These are phyloP conservation scores for Trisateles emortualis DNA, from an alignment of 2,888 invertebrate species.

Conservation along the genomic window DNA sequence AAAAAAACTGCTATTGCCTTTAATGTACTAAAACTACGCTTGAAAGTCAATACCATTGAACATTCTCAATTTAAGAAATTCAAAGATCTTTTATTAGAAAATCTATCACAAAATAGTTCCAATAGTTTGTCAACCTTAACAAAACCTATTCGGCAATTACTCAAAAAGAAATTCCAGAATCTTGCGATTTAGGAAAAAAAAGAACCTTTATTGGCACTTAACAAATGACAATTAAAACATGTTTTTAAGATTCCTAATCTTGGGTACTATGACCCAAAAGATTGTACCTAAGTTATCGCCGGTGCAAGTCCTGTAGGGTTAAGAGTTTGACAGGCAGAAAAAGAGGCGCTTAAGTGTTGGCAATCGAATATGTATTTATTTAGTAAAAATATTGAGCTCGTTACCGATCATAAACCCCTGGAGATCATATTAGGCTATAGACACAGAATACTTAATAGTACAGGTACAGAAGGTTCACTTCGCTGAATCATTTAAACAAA, in stretches of 20 bases:
- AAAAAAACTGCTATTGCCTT: too few species aligned
- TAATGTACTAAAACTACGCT: too few species aligned
- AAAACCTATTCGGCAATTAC: background rate
- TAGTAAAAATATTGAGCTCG: conserved; percentile 23
- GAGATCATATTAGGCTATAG: conserved; percentile 31
- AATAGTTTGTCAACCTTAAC: background rate
- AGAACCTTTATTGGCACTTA: background rate
- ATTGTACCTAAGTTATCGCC: conserved; percentile 25
- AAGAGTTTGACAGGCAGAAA: conserved; percentile 27
- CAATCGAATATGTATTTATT: conserved; percentile 18
- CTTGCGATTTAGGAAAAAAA: background rate
- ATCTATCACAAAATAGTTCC: background rate
- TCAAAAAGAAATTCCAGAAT: background rate
- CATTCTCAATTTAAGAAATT: conserved; percentile 6
- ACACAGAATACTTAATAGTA: too few species aligned
- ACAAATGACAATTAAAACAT: background rate
- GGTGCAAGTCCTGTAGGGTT: conserved; percentile 46
- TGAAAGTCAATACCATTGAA: too few species aligned
- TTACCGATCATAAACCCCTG: conserved; percentile 35
- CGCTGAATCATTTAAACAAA: too few species aligned
- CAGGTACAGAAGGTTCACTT: too few species aligned
- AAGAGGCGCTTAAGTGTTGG: conserved; percentile 26
- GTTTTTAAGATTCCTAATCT: background rate
- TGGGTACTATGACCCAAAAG: background rate
- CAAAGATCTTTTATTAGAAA: conserved; percentile 6